Evolutionary conservation across 2,113 vertebrate genomes (phyloP).

Genomic region (Pelodiscus sinensis): DNA sequence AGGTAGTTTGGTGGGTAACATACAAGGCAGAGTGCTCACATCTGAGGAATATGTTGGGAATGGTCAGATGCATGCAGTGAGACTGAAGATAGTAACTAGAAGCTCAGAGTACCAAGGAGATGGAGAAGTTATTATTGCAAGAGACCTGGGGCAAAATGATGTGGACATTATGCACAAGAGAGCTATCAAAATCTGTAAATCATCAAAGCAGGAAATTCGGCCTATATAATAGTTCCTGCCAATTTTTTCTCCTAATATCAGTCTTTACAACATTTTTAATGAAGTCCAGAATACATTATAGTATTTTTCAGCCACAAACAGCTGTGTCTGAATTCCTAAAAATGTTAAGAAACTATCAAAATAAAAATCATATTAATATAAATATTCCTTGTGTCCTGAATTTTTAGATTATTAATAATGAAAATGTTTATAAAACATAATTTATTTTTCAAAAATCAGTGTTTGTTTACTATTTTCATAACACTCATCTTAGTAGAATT

Average conservation of each 20-base stretch:
- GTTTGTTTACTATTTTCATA: not conserved
- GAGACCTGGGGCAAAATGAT: not conserved
- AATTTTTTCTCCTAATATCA: not conserved
- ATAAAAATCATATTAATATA: not conserved
- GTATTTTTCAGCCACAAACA: not conserved
- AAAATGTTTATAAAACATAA: not conserved
- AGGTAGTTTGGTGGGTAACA: constrained; percentile 56
- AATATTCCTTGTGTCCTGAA: not conserved
- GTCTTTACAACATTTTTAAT: not conserved
- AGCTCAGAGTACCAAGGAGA: constrained; percentile 53
- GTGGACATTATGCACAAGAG: constrained; percentile 13
- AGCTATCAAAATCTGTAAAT: not conserved
- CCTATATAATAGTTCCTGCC: not conserved
- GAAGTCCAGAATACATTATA: not conserved
- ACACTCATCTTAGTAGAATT: not conserved
- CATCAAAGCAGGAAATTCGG: rapidly evolving
- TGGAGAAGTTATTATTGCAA: constrained; percentile 6
- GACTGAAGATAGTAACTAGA: constrained; percentile 55
- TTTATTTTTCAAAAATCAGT: not conserved
- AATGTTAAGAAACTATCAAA: not conserved
- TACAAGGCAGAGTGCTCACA: constrained; percentile 51
- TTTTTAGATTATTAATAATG: not conserved
- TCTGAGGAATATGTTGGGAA: constrained; percentile 65
- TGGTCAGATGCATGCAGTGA: constrained; percentile 25
- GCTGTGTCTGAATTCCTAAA: not conserved